Evolutionary conservation across 2,113 vertebrate species (phyloP).

Genomic region (Barbus barbus): DNA sequence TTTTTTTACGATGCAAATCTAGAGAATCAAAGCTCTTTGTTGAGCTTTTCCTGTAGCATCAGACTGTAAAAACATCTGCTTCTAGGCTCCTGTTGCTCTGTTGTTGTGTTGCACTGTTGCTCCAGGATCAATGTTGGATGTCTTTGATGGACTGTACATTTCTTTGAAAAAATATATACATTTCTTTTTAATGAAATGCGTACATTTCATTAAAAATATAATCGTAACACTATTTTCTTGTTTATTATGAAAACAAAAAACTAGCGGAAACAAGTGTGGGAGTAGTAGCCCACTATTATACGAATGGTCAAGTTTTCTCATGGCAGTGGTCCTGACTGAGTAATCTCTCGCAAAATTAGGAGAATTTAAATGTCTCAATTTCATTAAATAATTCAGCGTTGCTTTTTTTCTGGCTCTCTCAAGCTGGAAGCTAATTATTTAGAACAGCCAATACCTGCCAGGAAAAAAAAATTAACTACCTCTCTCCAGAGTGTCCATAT

Average conservation of each 20-base stretch:
- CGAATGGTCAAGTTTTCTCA: neutral
- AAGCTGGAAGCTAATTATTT: conserved; percentile 39
- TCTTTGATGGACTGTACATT: neutral
- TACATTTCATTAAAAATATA: neutral
- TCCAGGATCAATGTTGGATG: neutral
- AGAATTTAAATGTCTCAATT: neutral
- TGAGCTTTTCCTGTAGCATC: neutral
- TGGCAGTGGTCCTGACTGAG: conserved; percentile 16
- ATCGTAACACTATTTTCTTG: neutral
- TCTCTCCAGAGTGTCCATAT: neutral
- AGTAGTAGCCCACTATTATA: neutral
- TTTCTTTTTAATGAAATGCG: no score
- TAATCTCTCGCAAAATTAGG: neutral
- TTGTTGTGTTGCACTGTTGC: neutral
- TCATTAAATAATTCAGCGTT: neutral
- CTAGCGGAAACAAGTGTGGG: neutral
- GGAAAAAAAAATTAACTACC: neutral
- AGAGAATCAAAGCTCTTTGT: neutral
- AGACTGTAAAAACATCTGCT: neutral
- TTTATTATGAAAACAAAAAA: neutral
- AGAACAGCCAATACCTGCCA: conserved; percentile 30
- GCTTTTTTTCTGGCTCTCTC: neutral
- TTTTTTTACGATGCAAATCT: neutral
- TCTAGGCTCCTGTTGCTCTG: neutral
- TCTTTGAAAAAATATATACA: neutral